phyloP scores from a whole-genome alignment of 2,113 vertebrate genomes.

The Triplophysa siluroides region DNA sequence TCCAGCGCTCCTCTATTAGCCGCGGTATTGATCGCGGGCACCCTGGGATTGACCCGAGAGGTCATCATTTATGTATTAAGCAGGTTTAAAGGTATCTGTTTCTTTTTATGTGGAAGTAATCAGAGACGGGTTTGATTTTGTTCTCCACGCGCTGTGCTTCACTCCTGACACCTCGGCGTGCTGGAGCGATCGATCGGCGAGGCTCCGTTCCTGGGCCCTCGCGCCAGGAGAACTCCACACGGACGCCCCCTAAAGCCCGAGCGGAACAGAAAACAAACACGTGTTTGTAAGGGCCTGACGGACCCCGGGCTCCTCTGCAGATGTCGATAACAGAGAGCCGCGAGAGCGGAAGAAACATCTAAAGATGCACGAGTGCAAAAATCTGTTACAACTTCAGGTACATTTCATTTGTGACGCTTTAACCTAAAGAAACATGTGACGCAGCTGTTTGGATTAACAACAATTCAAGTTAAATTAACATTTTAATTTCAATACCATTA shows the following conservation, averaged over 20 bases:
- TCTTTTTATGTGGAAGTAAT: constrained; percentile 71
- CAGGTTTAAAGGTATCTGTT: constrained; percentile 71
- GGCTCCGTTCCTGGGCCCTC: constrained; percentile 50
- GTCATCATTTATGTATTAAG: constrained; percentile 80
- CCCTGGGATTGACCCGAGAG: constrained; percentile 71
- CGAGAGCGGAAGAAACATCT: neutral
- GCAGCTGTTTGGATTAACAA: no score
- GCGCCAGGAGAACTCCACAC: constrained; percentile 65
- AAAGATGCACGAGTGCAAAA: no score
- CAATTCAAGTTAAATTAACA: no score
- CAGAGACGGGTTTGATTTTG: constrained; percentile 70
- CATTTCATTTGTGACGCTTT: no score
- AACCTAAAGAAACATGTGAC: no score
- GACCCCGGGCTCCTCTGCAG: constrained; percentile 58
- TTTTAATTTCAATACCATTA: no score
- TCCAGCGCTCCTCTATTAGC: constrained; percentile 62
- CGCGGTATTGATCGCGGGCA: constrained; percentile 68
- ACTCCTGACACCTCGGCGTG: constrained; percentile 45
- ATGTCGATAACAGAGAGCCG: constrained; percentile 65
- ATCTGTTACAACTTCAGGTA: no score
- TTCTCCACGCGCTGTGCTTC: constrained; percentile 15
- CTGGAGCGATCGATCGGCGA: constrained; percentile 47
- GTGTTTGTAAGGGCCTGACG: constrained; percentile 68
- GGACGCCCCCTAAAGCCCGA: constrained; percentile 62
- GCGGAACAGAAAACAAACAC: constrained; percentile 59